A percentile compares a stretch with the other conserved stretches of the same genome.
phyloP scores from a whole-genome alignment of 2,888 invertebrate species.

The Lithodes maja region DNA sequence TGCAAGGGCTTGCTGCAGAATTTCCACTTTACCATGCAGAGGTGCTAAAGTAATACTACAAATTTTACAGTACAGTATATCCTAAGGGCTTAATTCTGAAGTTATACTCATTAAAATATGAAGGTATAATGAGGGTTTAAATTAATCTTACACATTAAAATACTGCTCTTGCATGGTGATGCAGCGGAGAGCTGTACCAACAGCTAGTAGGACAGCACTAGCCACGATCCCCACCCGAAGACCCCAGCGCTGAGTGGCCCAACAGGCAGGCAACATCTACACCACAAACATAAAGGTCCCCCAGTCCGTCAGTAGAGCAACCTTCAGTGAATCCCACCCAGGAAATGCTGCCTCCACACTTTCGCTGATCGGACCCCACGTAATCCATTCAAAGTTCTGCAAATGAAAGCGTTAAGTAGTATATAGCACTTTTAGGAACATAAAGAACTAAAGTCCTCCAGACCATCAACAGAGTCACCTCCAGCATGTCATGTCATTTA shows the following conservation, averaged over 20 bases:
- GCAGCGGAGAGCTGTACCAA: constrained; percentile 73
- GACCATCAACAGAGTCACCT: neutral
- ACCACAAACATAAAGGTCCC: constrained; percentile 55
- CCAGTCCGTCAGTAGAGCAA: constrained; percentile 63
- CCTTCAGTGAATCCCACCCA: constrained; percentile 1
- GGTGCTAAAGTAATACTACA: too few species aligned
- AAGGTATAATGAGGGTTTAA: too few species aligned
- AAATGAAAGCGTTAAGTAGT: neutral
- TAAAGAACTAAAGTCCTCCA: neutral
- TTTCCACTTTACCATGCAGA: too few species aligned
- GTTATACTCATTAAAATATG: too few species aligned
- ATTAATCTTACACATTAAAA: too few species aligned
- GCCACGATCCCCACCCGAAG: constrained; percentile 44
- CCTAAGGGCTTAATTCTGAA: too few species aligned
- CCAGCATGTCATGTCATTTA: neutral
- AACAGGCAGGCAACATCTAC: constrained; percentile 55
- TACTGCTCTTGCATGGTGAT: constrained; percentile 65
- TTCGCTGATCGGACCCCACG: constrained; percentile 46
- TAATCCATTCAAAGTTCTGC: constrained; percentile 35
- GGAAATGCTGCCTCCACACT: constrained; percentile 35
- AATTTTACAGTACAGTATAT: too few species aligned
- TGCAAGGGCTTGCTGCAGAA: too few species aligned
- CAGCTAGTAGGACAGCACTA: constrained; percentile 71
- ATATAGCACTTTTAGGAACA: neutral
- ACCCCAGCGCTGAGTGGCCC: constrained; percentile 45